Evolutionary conservation across 2,888 invertebrate genomes (phyloP), one percentile per base, ranked within the genome.

Genomic region (Melanophora roralis): DNA sequence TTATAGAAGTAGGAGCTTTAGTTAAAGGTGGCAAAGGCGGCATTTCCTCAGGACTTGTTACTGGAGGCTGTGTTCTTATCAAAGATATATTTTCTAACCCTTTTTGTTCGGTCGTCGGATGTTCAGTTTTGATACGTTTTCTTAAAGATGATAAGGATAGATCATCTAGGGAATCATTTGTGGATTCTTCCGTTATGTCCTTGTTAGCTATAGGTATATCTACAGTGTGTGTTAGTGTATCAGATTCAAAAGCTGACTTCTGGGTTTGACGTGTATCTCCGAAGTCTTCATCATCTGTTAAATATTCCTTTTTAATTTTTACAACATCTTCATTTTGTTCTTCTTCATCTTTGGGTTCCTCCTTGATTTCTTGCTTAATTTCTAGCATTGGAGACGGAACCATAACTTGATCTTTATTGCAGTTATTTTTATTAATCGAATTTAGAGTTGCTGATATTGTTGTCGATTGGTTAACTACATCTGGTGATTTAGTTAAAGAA

Each of bases 311-410:
- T 74, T 84, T 84, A 34, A 84, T 83, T 57, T 68, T 40, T 7
- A 82, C 11, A n/a, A 64, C 27, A 7, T 64, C 59, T 27, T 45
- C 67, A 0, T 47, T 36, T 5, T 16, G 4, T 0, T 82, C 83
- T 0, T 83, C 83, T 0, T 82, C 53, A 19, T 87, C 87, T 27
- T 75, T 81, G 4, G 88, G 87, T 34, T 87, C 87, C 8, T 78
- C 78, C 77, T 87, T 87, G 19, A 88, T 86, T 81, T 88, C 88
- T 59, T 83, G 81, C 53, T 88, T 88, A 8, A 88, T 86, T 51
- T 87, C 86, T 38, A 86, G 12, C n/a, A 85, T 86, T 3, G 87
- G 87, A 16, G 85, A 78, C 0, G 88, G 88, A 72, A 87, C 84
- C 0, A 45, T 16, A 5, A 75, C 49, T 55, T 55, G 76, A 14